phyloP scores from a whole-genome alignment of 2,797 vertebrate species.

The Onychomys arenicola region DNA sequence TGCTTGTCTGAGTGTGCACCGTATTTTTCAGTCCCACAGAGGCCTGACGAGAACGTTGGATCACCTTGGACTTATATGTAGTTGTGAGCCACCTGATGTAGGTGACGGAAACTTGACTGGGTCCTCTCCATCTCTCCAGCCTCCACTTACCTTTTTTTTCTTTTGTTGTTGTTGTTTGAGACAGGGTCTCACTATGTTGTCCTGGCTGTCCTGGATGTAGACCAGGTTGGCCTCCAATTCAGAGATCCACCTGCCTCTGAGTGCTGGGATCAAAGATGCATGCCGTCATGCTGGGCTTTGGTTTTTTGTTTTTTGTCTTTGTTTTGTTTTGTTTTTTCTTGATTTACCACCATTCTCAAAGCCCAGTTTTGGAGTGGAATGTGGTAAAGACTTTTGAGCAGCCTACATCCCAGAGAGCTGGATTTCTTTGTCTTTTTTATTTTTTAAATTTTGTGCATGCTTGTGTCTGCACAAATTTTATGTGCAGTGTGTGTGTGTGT shows the following conservation, averaged over 20 bases:
- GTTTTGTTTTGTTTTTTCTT: no score
- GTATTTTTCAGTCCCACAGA: neutral
- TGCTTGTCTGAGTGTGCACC: neutral
- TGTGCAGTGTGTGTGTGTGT: rapidly evolving
- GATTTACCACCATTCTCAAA: neutral
- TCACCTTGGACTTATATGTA: neutral
- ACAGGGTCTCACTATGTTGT: neutral
- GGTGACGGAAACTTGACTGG: neutral
- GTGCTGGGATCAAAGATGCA: neutral
- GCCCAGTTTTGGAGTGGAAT: neutral
- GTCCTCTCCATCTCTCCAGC: neutral
- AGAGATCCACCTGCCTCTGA: neutral
- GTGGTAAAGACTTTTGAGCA: neutral
- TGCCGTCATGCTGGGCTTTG: rapidly evolving
- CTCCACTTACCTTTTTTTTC: neutral
- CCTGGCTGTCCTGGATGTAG: neutral
- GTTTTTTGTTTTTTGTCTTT: no score
- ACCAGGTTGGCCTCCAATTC: neutral
- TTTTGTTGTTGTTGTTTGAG: neutral
- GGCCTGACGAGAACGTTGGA: no score
- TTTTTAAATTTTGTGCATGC: neutral
- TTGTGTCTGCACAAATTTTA: neutral
- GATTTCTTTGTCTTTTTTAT: neutral
- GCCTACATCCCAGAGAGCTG: neutral
- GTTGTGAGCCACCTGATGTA: neutral